A percentile compares a stretch with the other conserved stretches of the same genome.
Conservation (phyloP, 1,140 invertebrate species). For the Leptinotarsa undecemlineata region DNA sequence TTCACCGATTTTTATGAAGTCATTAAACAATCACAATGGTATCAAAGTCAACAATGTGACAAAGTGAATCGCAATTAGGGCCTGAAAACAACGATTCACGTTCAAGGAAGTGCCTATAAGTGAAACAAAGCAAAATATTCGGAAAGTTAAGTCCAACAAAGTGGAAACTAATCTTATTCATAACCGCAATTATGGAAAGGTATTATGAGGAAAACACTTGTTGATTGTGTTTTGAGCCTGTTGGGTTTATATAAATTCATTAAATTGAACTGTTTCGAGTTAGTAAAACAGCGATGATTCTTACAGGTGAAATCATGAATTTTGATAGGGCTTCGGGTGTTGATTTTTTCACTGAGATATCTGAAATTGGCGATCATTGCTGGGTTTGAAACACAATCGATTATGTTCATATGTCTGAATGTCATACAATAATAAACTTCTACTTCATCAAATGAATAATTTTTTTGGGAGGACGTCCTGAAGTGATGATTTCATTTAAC, state of each 20-base stretch:
- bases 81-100: constrained; percentile 30
- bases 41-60: neutral
- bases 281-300: too few relatives aligned
- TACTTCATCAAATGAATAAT: too few relatives aligned
- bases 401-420: too few relatives aligned
- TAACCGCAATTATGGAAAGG: constrained; percentile 44
- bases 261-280: neutral
- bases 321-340: too few relatives aligned
- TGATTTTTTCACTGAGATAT: too few relatives aligned
- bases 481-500: too few relatives aligned
- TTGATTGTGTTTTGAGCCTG: constrained; percentile 28
- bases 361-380: too few relatives aligned
- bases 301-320: too few relatives aligned
- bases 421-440: too few relatives aligned
- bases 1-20: too few relatives aligned
- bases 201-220: constrained; percentile 40
- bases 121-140: constrained; percentile 45
- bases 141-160: constrained; percentile 41
- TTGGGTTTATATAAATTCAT: neutral
- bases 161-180: constrained; percentile 47
- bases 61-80: constrained; percentile 17
- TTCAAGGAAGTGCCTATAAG: constrained; percentile 41
- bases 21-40: neutral
- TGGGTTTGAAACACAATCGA: too few relatives aligned
- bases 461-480: too few relatives aligned